Percentiles rank a stretch among this genome's conserved stretches.
phyloP scores from a whole-genome alignment of 37 sponge, comb jelly and placozoan genomes.

The Halisarca cf. caerulea region DNA sequence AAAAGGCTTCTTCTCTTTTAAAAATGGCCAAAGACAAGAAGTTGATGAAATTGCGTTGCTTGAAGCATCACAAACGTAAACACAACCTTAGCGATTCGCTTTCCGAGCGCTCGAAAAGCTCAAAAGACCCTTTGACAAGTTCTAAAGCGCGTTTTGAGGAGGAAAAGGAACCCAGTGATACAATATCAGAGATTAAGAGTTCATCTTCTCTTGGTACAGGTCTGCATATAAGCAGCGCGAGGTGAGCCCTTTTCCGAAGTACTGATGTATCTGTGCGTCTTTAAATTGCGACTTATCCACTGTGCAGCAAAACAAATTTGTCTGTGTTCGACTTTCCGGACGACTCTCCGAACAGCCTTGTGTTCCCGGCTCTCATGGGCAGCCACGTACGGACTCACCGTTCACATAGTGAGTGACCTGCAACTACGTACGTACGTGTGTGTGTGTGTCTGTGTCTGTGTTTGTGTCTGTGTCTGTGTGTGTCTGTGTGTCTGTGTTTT shows the following conservation, averaged over 20 bases:
- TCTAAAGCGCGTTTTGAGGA: constrained; percentile 1
- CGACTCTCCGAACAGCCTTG: neutral
- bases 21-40: constrained; percentile 30
- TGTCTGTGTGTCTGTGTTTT: too few relatives aligned
- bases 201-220: constrained; percentile 38
- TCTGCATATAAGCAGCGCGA: neutral
- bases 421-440: too few relatives aligned
- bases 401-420: too few relatives aligned
- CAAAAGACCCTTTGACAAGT: constrained; percentile 22
- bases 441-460: too few relatives aligned
- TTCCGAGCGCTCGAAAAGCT: neutral
- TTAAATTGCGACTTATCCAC: too few relatives aligned
- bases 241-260: neutral
- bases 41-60: constrained; percentile 41
- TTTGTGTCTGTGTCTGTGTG: too few relatives aligned
- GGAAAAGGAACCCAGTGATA: constrained; percentile 64
- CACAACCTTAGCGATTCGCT: neutral
- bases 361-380: too few relatives aligned
- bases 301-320: neutral
- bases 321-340: constrained; percentile 1
- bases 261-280: too few relatives aligned
- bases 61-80: constrained; percentile 4
- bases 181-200: constrained; percentile 67
- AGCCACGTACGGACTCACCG: too few relatives aligned
- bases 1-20: constrained; percentile 5